A percentile compares a stretch with the other conserved stretches of the same genome.
Evolutionary conservation across 92 coral and sea anemone genomes (phyloP).

Genomic region (Phenganax subtilis): DNA sequence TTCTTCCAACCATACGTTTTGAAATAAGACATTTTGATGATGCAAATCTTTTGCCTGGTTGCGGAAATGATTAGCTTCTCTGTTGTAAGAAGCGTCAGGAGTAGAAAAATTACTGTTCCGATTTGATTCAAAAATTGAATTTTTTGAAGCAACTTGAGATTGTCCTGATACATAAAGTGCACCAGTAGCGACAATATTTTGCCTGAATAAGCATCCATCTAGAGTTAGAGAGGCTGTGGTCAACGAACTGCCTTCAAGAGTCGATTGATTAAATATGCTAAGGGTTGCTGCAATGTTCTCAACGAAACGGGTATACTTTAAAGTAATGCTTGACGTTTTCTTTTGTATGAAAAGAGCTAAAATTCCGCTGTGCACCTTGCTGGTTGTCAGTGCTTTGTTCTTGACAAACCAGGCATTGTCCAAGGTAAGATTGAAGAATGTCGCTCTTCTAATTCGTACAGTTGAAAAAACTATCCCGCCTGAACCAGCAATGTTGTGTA

Average conservation of each 20-base stretch:
- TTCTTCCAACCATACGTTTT: too few relatives aligned
- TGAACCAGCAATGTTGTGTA: conserved; percentile 12
- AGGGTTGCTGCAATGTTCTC: background rate
- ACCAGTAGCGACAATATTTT: background rate
- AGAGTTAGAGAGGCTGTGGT: background rate
- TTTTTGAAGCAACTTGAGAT: background rate
- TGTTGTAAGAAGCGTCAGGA: background rate
- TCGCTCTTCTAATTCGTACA: background rate
- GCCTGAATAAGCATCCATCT: background rate
- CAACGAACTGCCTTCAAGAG: background rate
- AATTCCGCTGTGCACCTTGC: background rate
- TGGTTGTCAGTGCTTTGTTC: background rate
- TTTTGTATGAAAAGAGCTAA: background rate
- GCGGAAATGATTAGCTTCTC: background rate
- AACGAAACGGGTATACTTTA: background rate
- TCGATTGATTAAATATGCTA: background rate
- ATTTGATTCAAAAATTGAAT: conserved; percentile 1
- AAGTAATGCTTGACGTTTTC: background rate
- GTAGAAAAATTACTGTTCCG: background rate
- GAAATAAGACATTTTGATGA: too few relatives aligned
- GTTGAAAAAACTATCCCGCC: conserved; percentile 17
- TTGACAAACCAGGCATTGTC: conserved; percentile 14
- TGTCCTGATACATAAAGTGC: background rate
- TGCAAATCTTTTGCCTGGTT: background rate
- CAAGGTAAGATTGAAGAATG: conserved; percentile 21